Conservation (phyloP, 2,113 vertebrate genomes). For the Nothocercus nigrocapillus region DNA sequence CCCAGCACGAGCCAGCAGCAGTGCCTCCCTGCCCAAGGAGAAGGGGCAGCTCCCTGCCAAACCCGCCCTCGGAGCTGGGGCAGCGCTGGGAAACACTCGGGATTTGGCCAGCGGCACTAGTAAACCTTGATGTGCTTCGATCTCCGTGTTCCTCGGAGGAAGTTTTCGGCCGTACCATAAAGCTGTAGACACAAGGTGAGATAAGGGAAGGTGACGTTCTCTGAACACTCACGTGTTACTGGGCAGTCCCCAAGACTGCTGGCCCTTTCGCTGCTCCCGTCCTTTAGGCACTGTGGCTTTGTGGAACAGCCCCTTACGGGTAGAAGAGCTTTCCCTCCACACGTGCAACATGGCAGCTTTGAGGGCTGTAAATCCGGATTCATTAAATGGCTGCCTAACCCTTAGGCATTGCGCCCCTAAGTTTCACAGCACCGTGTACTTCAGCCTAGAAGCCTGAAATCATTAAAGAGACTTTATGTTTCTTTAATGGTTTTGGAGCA, state of each 20-base stretch:
- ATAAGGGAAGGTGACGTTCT: neutral
- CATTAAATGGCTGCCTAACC: neutral
- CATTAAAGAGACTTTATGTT: neutral
- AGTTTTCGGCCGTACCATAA: neutral
- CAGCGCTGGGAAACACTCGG: neutral
- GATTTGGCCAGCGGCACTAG: neutral
- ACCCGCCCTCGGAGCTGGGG: neutral
- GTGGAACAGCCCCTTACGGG: neutral
- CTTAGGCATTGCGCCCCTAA: neutral
- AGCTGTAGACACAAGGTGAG: neutral
- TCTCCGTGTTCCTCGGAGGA: neutral
- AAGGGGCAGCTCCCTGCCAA: neutral
- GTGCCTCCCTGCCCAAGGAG: neutral
- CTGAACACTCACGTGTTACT: neutral
- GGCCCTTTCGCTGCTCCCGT: neutral
- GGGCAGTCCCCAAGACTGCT: neutral
- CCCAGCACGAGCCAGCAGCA: neutral
- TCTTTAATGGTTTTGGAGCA: neutral
- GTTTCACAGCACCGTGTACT: neutral
- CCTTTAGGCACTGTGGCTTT: neutral
- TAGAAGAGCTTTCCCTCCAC: neutral
- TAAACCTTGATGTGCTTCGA: neutral
- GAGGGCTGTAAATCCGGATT: neutral
- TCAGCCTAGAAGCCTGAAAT: neutral
- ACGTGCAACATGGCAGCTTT: accelerated